Conservation (phyloP, 2,113 vertebrate species). For the Nestor notabilis region DNA sequence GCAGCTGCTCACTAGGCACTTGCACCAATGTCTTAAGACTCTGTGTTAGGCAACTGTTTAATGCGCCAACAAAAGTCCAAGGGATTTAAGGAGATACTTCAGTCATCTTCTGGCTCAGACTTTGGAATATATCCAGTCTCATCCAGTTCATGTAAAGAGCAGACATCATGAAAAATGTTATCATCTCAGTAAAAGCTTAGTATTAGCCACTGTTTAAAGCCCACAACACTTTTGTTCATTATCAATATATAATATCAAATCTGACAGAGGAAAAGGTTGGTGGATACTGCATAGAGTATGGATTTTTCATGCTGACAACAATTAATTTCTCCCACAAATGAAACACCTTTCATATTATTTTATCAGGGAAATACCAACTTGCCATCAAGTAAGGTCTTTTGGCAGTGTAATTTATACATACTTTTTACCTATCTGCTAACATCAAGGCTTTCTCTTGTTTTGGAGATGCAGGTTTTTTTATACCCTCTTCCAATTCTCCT, state of each 20-base stretch:
- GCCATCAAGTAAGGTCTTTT: conserved; percentile 43
- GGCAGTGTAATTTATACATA: conserved; percentile 60
- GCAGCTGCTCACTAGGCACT: not conserved
- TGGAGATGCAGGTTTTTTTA: not conserved
- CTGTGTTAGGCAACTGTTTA: not conserved
- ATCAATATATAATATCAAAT: conserved; percentile 11
- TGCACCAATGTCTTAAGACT: not conserved
- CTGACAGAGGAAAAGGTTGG: not conserved
- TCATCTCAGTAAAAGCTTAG: not conserved
- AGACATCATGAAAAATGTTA: not conserved
- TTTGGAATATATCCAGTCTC: not conserved
- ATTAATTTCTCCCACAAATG: conserved; percentile 75
- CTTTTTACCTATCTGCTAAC: conserved; percentile 71
- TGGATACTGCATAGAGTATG: not conserved
- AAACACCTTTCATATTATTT: conserved; percentile 77
- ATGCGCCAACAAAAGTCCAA: not conserved
- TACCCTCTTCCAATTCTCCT: conserved; percentile 55
- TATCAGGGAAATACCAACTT: conserved; percentile 68
- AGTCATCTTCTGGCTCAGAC: not conserved
- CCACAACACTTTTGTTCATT: not conserved
- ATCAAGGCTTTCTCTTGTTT: conserved; percentile 53
- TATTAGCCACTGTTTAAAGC: not conserved
- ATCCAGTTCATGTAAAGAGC: not conserved
- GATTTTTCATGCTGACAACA: conserved; percentile 69
- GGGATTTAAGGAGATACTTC: not conserved